A percentile compares a stretch with the other conserved stretches of the same genome.
phyloP scores from a whole-genome alignment of 2,888 invertebrate genomes.

The Parnassius apollo region DNA sequence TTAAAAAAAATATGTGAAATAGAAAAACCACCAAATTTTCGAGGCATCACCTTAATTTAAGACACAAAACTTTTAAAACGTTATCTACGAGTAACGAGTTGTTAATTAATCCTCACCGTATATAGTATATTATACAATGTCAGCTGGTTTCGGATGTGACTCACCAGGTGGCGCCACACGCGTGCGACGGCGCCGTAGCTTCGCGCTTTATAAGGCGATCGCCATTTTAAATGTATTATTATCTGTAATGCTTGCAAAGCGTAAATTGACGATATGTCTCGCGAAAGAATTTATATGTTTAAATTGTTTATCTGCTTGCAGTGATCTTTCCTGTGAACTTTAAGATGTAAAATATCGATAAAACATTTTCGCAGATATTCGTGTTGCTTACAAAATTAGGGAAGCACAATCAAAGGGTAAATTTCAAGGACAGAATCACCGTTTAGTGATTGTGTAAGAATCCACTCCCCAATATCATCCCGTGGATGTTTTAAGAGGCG shows the following conservation, averaged over 20 bases:
- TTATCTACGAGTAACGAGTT: conserved; percentile 5
- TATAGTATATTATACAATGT: conserved; percentile 7
- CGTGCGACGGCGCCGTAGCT: conserved; percentile 9
- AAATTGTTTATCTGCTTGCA: background rate
- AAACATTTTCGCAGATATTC: no score
- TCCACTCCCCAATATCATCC: no score
- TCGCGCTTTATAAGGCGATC: conserved; percentile 20
- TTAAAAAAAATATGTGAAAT: no score
- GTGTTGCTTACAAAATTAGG: no score
- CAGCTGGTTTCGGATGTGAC: conserved; percentile 32
- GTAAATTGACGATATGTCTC: conserved; percentile 10
- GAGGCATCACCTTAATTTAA: background rate
- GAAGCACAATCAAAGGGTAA: no score
- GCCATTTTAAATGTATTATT: conserved; percentile 10
- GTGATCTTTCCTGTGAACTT: background rate
- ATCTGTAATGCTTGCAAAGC: conserved; percentile 14
- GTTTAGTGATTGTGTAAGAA: no score
- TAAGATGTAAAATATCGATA: background rate
- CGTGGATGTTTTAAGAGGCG: no score
- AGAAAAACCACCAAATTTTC: no score
- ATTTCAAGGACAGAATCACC: no score
- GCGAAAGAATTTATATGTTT: background rate
- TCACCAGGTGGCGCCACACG: conserved; percentile 47
- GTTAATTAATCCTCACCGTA: conserved; percentile 7
- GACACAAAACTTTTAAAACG: background rate